Evolutionary conservation across 2,888 invertebrate genomes (phyloP).

Genomic region (Sminthurides aquaticus): DNA sequence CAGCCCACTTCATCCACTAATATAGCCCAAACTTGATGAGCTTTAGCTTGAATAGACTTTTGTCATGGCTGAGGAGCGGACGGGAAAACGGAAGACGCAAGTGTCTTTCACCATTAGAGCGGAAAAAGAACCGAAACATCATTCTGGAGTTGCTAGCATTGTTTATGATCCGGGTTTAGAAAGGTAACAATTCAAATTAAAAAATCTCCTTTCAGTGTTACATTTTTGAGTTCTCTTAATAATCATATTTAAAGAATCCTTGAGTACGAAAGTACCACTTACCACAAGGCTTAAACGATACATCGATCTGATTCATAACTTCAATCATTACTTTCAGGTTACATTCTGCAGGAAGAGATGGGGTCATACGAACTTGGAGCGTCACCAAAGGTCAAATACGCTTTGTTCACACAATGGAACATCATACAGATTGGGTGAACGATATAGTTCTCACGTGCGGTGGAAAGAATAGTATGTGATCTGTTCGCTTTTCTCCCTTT

Average conservation of each 20-base stretch:
- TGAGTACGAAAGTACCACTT: too few relatives aligned
- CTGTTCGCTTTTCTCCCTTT: slow-evolving; percentile 31
- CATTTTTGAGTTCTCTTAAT: neutral
- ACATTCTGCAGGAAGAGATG: slow-evolving; percentile 94
- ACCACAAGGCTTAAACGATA: too few relatives aligned
- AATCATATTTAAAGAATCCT: too few relatives aligned
- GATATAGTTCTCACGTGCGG: slow-evolving; percentile 96
- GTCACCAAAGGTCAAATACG: slow-evolving; percentile 59
- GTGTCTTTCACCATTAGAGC: slow-evolving; percentile 40
- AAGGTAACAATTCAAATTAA: too few relatives aligned
- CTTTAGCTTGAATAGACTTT: too few relatives aligned
- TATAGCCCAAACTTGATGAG: too few relatives aligned
- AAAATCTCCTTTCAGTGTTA: too few relatives aligned
- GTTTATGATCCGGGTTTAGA: slow-evolving; percentile 37
- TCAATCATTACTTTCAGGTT: too few relatives aligned
- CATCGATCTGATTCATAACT: too few relatives aligned
- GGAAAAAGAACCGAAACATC: slow-evolving; percentile 39
- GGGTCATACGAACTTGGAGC: slow-evolving; percentile 90
- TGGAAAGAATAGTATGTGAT: slow-evolving; percentile 84
- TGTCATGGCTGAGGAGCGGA: slow-evolving; percentile 38
- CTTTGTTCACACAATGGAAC: slow-evolving; percentile 95
- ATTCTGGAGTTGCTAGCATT: slow-evolving; percentile 39
- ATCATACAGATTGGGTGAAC: slow-evolving; percentile 99
- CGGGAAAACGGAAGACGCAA: slow-evolving; percentile 38
- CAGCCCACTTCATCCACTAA: too few relatives aligned